A percentile compares a stretch with the other conserved stretches of the same genome.
Conservation (phyloP, 2,797 vertebrate species). For the Champsocephalus gunnari region DNA sequence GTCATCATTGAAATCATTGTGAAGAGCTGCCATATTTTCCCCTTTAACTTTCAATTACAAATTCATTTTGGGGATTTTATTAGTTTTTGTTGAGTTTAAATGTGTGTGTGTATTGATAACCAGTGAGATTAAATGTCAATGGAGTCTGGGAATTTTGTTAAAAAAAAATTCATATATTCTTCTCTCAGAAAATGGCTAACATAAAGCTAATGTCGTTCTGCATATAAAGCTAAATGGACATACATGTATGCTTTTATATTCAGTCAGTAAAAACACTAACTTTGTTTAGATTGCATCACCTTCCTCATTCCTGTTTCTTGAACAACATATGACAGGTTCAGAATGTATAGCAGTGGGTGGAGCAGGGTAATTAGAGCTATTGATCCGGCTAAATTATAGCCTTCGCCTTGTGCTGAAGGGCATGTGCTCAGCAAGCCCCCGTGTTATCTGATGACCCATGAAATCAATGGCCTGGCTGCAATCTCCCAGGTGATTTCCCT, state of each 20-base stretch:
- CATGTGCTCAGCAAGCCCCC: conserved; percentile 77
- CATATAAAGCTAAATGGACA: neutral
- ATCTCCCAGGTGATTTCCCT: conserved; percentile 78
- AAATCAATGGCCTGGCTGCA: conserved; percentile 78
- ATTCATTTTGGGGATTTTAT: no score
- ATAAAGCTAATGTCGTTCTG: neutral
- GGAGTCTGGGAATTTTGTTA: neutral
- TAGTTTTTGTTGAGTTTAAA: no score
- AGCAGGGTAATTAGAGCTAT: conserved; percentile 79
- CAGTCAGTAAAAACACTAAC: neutral
- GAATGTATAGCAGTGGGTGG: conserved; percentile 68
- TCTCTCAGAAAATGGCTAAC: neutral
- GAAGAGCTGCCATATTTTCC: no score
- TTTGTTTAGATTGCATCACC: conserved; percentile 32
- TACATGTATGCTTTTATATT: neutral
- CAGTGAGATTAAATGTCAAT: no score
- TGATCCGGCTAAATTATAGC: conserved; percentile 81
- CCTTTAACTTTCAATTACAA: no score
- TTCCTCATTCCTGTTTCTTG: conserved; percentile 49
- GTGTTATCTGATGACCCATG: conserved; percentile 80
- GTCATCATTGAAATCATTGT: no score
- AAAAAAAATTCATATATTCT: neutral
- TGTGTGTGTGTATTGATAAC: no score
- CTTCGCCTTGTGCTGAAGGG: conserved; percentile 73
- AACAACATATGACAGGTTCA: conserved; percentile 52